These are phyloP conservation scores for Molorchus minor DNA, from an alignment of 2,888 invertebrate genomes.

Conservation along the genomic window DNA sequence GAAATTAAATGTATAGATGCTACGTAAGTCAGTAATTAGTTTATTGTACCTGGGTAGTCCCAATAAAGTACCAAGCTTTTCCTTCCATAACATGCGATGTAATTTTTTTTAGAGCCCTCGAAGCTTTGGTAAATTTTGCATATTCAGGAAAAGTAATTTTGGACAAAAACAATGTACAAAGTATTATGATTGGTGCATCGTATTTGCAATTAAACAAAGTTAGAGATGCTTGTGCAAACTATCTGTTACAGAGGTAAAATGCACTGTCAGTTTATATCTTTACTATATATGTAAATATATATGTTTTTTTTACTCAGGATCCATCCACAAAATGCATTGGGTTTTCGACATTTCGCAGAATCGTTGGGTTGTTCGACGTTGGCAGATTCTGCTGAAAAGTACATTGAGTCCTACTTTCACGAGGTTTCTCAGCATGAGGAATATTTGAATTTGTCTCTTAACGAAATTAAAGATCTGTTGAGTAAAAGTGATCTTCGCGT, in stretches of 20 bases:
- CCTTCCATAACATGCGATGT: too few relatives aligned
- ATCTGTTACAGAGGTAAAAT: conserved; percentile 75
- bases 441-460: conserved; percentile 71
- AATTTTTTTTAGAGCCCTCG: conserved; percentile 72
- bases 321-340: conserved; percentile 82
- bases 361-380: conserved; percentile 76
- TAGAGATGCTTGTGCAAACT: conserved; percentile 84
- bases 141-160: conserved; percentile 83
- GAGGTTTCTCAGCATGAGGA: conserved; percentile 81
- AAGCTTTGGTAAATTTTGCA: conserved; percentile 84
- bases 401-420: conserved; percentile 81
- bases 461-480: conserved; percentile 75
- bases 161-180: conserved; percentile 82
- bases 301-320: conserved; percentile 63
- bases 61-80: too few relatives aligned
- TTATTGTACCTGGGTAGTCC: too few relatives aligned
- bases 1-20: conserved; percentile 84
- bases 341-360: conserved; percentile 82
- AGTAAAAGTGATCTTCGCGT: conserved; percentile 81
- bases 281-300: neutral
- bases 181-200: conserved; percentile 84
- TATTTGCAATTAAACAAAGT: conserved; percentile 83
- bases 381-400: conserved; percentile 79
- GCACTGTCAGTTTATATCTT: too few relatives aligned
- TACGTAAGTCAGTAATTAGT: conserved; percentile 71